A percentile compares a stretch with the other conserved stretches of the same genome.
Conservation (phyloP, 2,113 vertebrate species). For the Microcebus murinus region DNA sequence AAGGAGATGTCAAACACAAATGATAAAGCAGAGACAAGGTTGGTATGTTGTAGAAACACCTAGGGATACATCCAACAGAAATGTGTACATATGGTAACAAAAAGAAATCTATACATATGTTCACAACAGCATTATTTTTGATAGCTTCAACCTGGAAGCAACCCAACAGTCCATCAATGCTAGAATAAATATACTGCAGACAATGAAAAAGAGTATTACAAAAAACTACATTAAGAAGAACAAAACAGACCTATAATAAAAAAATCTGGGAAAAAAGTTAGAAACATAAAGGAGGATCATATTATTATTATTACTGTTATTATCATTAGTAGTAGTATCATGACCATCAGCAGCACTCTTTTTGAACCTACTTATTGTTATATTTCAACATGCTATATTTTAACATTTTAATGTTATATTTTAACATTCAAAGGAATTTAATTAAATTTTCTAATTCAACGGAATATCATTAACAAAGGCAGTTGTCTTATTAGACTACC, state of each 20-base stretch:
- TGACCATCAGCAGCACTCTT: not conserved
- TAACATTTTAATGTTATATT: not conserved
- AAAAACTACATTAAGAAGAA: not conserved
- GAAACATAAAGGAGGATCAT: not conserved
- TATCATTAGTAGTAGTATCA: not conserved
- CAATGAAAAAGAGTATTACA: not conserved
- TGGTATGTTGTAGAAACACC: not conserved
- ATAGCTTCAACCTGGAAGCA: not conserved
- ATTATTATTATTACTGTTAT: not conserved
- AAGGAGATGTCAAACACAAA: not conserved
- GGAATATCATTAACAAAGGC: not conserved
- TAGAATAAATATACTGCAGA: not conserved
- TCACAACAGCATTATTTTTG: too few species aligned
- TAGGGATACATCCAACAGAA: not conserved
- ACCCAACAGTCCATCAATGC: not conserved
- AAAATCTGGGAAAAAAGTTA: not conserved
- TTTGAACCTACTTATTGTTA: not conserved
- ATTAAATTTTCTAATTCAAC: conserved; percentile 17
- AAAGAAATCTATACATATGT: not conserved
- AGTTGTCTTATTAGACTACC: not conserved
- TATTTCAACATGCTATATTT: not conserved
- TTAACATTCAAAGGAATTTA: not conserved
- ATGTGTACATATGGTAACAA: too few species aligned
- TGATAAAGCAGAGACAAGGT: not conserved
- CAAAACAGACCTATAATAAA: not conserved